These are phyloP conservation scores for Callospermophilus lateralis DNA, from an alignment of 2,113 vertebrate genomes.

Conservation along the genomic window DNA sequence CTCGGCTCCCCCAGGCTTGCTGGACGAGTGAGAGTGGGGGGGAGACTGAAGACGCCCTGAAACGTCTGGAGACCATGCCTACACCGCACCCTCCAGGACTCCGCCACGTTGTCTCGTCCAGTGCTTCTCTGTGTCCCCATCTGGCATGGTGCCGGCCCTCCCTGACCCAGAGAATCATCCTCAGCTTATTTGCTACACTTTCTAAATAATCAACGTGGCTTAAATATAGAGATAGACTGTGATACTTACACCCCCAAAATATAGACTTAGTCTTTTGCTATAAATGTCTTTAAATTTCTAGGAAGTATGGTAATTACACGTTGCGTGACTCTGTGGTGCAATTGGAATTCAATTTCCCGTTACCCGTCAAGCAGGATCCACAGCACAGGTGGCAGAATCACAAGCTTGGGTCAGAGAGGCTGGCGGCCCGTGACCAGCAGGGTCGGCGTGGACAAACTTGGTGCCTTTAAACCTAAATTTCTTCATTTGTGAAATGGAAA, in stretches of 20 bases:
- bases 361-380: not conserved
- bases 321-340: not conserved
- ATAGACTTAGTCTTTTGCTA: not conserved
- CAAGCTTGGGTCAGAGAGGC: not conserved
- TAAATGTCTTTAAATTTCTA: not conserved
- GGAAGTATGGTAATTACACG: not conserved
- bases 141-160: not conserved
- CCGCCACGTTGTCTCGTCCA: accelerated
- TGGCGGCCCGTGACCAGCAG: not conserved
- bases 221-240: not conserved
- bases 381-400: not conserved
- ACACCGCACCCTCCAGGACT: accelerated
- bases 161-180: not conserved
- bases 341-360: not conserved
- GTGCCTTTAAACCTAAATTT: not conserved
- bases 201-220: not conserved
- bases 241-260: not conserved
- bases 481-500: not conserved
- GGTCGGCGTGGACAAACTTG: not conserved
- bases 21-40: too few species aligned
- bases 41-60: too few species aligned
- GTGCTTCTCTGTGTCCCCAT: not conserved
- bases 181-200: not conserved
- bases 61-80: not conserved
- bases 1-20: too few species aligned